Evolutionary conservation across 1,140 invertebrate species (phyloP), one percentile per base, ranked within the genome.

Genomic region (Dendroctonus ponderosae): DNA sequence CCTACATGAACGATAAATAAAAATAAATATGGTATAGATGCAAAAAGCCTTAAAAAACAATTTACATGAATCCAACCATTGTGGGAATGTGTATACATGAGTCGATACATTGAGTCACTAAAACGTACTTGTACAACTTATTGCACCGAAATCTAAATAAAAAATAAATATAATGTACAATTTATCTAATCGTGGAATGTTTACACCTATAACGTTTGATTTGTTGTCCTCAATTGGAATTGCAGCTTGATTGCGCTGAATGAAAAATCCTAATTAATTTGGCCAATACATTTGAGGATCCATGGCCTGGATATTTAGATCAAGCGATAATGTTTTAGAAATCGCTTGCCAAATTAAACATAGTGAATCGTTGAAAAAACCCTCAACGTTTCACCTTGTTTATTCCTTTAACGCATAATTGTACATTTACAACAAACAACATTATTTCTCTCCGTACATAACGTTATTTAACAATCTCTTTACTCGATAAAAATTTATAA

Each of bases 21-120:
- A 54, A 63, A 56, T 63, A 63, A 63, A 63, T 63, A 63, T 53
- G 38, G 50, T 63, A 51, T 62, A 46, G 26, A 41, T 61, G 41
- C 37, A 48, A 40, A 61, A 12, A 58, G 40, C n/a, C 15, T 58
- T 44, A 14, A 44, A 58, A 12, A 44, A 37, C 38, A 38, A 2
- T 5, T 58, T 44, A 59, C 42, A 59, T 11, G 14, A 59, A 15
- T 46, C 14, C 12, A 26, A 5, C 6, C 42, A 14, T 12, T 40
- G 53, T 38, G 48, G 58, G 58, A 61, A 61, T 61, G 58, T 61
- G 0, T 50, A 12, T 6, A 61, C 41, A 61, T 15, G 39, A 54
- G 6, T 41, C 6, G 14, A 0, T 54, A 41, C 7, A 39, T 11
- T 7, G 12, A 39, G 40, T 6, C 11, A 58, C 12, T 43, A 41